Percentiles rank a stretch among this genome's conserved stretches.
These are phyloP conservation scores for Chironomus tepperi DNA, from an alignment of 1,140 invertebrate genomes.

Conservation along the genomic window DNA sequence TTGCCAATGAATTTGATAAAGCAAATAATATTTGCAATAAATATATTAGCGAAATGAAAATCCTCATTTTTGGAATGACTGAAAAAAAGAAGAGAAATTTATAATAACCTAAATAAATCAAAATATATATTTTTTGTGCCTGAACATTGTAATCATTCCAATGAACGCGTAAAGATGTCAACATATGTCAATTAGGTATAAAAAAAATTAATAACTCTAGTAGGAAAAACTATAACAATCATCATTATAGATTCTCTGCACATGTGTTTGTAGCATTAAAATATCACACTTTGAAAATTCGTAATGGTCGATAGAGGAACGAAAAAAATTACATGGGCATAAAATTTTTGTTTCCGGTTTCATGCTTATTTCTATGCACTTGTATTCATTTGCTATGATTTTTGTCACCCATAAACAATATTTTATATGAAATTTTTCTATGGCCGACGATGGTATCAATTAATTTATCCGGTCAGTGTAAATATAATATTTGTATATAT, in stretches of 20 bases:
- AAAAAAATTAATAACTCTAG: too few species aligned
- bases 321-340: slow-evolving; percentile 5
- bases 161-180: slow-evolving; percentile 18
- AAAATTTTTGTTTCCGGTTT: slow-evolving; percentile 16
- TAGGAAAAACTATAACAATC: too few species aligned
- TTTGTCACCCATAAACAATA: not conserved
- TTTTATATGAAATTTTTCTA: too few species aligned
- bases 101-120: not conserved
- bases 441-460: not conserved
- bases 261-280: too few species aligned
- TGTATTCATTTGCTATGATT: not conserved
- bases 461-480: slow-evolving; percentile 1
- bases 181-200: not conserved
- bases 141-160: not conserved
- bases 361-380: not conserved
- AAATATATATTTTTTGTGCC: not conserved
- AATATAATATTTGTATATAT: not conserved
- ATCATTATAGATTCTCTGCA: too few species aligned
- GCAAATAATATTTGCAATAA: not conserved
- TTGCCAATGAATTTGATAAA: not conserved
- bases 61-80: not conserved
- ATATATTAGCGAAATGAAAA: not conserved
- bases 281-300: too few species aligned
- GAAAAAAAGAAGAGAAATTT: not conserved
- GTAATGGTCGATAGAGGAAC: not conserved